Base-by-base conservation (phyloP, 2,888 invertebrate genomes). In the Eilema depressum region DNA sequence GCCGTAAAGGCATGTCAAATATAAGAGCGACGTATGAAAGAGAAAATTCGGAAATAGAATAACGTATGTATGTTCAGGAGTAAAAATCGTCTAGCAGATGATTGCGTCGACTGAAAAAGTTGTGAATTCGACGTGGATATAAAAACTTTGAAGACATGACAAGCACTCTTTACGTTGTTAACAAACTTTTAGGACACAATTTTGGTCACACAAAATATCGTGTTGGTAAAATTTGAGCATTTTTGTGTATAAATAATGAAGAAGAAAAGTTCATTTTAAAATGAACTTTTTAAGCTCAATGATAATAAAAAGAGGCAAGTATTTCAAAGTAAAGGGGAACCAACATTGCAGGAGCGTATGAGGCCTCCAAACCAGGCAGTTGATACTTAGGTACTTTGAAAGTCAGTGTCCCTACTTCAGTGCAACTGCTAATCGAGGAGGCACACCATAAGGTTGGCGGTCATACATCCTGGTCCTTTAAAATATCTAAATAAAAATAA, bases 41-140 rank as follows among this genome's bases (percentile, higher is more conserved):
- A 73, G 76, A 77, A 78, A 79, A 70, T 75, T 74, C 80, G 85
- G 83, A 86, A 85, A 86, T 83, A 82, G 83, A 84, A 81, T 85
- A 83, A 74, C 77, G 66, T 76, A 75, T 68, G n/a, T 65, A 33
- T n/a, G 53, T 65, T 74, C 73, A 78, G 74, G 47, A 75, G 66
- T 69, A 75, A 79, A 53, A 84, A 79, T 82, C 79, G 73, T 80
- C 72, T 69, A 69, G 69, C 53, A 70, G 76, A 74, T 82, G 71
- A 77, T 74, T 47, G 69, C 68, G 47, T 70, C 56, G 65, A 70
- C 61, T 77, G 73, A 70, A 72, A 74, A 75, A 73, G 61, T 73
- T 75, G 11, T n/a, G 56, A 25, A 62, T 41, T 70, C 23, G 59
- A 65, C 61, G 33, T 30, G 37, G 63, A 70, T 68, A 67, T 26